Evolutionary conservation across 1,140 invertebrate genomes (phyloP), one percentile per base, ranked within the genome.

Genomic region (Rhopalosiphum maidis): DNA sequence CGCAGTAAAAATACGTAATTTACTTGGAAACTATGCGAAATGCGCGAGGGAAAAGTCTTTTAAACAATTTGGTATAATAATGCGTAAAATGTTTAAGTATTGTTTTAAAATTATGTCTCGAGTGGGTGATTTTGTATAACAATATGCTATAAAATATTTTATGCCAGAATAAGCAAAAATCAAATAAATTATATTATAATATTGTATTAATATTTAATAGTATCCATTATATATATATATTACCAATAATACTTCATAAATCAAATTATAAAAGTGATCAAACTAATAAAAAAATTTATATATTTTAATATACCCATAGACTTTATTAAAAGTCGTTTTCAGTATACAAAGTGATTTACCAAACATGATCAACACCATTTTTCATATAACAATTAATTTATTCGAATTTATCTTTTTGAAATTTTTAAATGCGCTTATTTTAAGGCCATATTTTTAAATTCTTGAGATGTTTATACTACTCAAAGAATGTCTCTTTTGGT

Each of bases 1-100:
- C 60, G 60, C n/a, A n/a, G 30, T n/a, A 77, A 77, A 77, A 77
- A n/a, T 77, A n/a, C 30, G 60, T 77, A 77, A 77, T 77, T 77
- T 77, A 77, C 60, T 77, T 77, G 3, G 5, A 68, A 68, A 77
- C 60, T 77, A 77, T n/a, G 60, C n/a, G 11, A 1, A n/a, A 77
- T 30, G 15, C 60, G n/a, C n/a, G 18, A 77, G 60, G 0, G n/a
- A 77, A 77, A 77, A 22, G 60, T n/a, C n/a, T n/a, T 77, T 77
- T 15, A 15, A 77, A 77, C 30, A n/a, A 77, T 77, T n/a, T 18
- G 15, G 60, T 77, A n/a, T n/a, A 77, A 18, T 77, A 15, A 46
- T 46, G 46, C n/a, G 30, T 77, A 77, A n/a, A 77, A 77, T 77
- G 60, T 77, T n/a, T 68, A 68, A n/a, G 23, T 35, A 77, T 77